These are phyloP conservation scores for Drosophila melanogaster DNA, from an alignment of 1,140 invertebrate species.

Conservation along the genomic window DNA sequence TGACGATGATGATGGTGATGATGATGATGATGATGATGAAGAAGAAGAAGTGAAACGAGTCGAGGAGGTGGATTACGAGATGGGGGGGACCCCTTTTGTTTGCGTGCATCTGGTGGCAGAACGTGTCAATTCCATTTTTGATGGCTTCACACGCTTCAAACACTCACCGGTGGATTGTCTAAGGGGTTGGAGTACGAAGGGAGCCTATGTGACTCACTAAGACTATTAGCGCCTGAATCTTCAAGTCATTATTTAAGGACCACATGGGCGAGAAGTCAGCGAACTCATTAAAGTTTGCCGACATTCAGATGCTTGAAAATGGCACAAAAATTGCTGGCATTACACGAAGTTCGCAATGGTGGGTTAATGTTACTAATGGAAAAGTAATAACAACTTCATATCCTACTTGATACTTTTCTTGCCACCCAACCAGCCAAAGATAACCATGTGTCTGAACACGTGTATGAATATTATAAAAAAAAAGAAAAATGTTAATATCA, in stretches of 20 bases:
- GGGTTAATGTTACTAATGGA: neutral
- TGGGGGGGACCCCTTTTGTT: conserved; percentile 13
- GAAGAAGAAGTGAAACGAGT: neutral
- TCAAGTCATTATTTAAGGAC: conserved; percentile 19
- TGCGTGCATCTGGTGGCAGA: conserved; percentile 43
- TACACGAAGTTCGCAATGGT: neutral
- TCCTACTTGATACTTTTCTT: no score
- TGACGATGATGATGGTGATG: no score
- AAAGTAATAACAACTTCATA: neutral
- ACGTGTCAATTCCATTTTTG: conserved; percentile 71
- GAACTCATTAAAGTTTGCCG: conserved; percentile 17
- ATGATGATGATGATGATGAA: neutral
- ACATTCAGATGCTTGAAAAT: neutral
- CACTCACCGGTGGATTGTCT: neutral
- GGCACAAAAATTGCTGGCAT: neutral
- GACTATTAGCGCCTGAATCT: conserved; percentile 31
- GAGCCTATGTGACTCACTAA: conserved; percentile 5
- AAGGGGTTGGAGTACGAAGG: neutral
- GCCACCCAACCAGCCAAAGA: no score
- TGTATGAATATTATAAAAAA: conserved; percentile 39
- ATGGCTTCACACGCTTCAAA: conserved; percentile 53
- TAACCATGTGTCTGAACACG: conserved; percentile 1
- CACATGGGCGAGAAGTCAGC: neutral
- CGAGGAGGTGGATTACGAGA: conserved; percentile 1
- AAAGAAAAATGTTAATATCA: conserved; percentile 28